Evolutionary conservation across 2,113 vertebrate genomes (phyloP).

Genomic region (Cromileptes altivelis): DNA sequence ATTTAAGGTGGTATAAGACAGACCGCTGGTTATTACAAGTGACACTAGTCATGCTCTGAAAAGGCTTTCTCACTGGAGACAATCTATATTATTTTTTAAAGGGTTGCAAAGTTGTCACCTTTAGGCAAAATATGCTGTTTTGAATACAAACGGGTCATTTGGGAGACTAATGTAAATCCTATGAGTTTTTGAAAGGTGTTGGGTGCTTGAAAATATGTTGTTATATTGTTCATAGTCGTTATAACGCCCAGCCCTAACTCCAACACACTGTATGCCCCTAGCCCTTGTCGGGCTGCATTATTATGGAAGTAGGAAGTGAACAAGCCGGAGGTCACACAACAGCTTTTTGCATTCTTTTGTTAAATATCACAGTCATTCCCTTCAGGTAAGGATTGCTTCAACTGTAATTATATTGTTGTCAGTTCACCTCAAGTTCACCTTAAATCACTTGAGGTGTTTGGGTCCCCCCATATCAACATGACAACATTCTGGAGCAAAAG

Average conservation of each 20-base stretch:
- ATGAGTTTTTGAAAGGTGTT: too few relatives aligned
- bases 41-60: conserved; percentile 28
- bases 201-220: too few relatives aligned
- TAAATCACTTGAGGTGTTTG: not conserved
- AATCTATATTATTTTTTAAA: not conserved
- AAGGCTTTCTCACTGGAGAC: conserved; percentile 11
- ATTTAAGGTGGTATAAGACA: conserved; percentile 60
- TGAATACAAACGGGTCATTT: too few relatives aligned
- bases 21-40: conserved; percentile 32
- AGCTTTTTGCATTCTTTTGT: not conserved
- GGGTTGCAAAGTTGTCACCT: too few relatives aligned
- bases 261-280: too few relatives aligned
- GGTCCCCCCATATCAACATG: not conserved
- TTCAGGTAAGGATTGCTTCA: not conserved
- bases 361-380: not conserved
- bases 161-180: too few relatives aligned
- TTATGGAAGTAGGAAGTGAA: too few relatives aligned
- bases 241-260: too few relatives aligned
- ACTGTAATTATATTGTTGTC: not conserved
- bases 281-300: too few relatives aligned
- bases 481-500: not conserved
- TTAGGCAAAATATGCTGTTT: too few relatives aligned
- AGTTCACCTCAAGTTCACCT: not conserved
- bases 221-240: too few relatives aligned
- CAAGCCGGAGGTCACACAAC: not conserved